Evolutionary conservation across 30 jellyfish, hydroid and myxozoan species (phyloP).

Genomic region (Catostylus mosaicus): DNA sequence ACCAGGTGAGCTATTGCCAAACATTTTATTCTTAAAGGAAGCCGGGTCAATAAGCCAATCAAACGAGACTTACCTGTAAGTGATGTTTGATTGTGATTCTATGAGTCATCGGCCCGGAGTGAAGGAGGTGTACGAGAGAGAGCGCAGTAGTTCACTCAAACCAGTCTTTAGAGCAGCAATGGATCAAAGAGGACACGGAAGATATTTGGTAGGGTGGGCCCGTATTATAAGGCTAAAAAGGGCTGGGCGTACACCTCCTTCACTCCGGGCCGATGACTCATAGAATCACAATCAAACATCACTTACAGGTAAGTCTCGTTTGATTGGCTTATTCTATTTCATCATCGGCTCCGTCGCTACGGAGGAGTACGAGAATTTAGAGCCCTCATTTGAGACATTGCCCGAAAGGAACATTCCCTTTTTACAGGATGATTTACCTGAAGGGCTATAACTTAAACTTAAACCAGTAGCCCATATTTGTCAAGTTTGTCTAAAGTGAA

Average conservation of each 20-base stretch:
- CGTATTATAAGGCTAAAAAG: not conserved
- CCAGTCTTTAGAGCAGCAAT: slow-evolving; percentile 42
- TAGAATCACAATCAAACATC: slow-evolving; percentile 45
- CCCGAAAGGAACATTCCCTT: not conserved
- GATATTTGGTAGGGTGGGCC: not conserved
- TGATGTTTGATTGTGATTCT: slow-evolving; percentile 40
- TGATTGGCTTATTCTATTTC: slow-evolving; percentile 19
- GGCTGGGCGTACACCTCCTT: slow-evolving; percentile 17
- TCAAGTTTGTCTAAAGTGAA: not conserved
- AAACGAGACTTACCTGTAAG: slow-evolving; percentile 7
- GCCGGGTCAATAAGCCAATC: not conserved
- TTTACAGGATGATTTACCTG: not conserved
- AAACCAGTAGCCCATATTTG: not conserved
- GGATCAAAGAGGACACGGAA: not conserved
- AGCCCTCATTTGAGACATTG: slow-evolving; percentile 45
- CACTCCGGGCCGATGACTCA: slow-evolving; percentile 44
- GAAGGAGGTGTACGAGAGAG: slow-evolving; percentile 56
- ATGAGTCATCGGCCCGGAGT: slow-evolving; percentile 47
- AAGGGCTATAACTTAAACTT: not conserved
- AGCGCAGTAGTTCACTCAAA: slow-evolving; percentile 14
- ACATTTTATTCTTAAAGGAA: too few relatives aligned
- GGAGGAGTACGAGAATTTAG: slow-evolving; percentile 48
- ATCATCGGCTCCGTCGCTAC: slow-evolving; percentile 57
- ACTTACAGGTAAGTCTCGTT: slow-evolving; percentile 56
- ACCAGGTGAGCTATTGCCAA: too few relatives aligned